phyloP scores from a whole-genome alignment of 2,113 vertebrate genomes.

The Proterorhinus semilunaris region DNA sequence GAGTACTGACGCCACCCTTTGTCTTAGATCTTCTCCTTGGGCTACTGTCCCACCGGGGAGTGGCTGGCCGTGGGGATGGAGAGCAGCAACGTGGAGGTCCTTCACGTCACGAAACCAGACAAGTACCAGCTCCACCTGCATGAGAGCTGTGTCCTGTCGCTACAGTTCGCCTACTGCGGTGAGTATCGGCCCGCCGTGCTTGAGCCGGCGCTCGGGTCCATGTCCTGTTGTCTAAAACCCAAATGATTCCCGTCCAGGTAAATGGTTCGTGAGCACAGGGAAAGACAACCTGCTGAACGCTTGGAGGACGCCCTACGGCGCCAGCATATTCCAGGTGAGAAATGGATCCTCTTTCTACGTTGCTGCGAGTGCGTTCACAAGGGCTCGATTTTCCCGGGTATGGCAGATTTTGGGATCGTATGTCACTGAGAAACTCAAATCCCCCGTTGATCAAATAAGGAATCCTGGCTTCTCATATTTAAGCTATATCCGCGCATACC shows the following conservation, averaged over 20 bases:
- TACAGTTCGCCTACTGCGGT: slow-evolving; percentile 97
- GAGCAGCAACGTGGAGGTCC: slow-evolving; percentile 96
- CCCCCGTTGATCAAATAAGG: too few species aligned
- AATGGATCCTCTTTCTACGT: neutral
- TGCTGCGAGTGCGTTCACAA: too few species aligned
- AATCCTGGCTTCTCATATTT: too few species aligned
- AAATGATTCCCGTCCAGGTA: slow-evolving; percentile 75
- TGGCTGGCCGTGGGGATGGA: slow-evolving; percentile 98
- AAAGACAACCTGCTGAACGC: slow-evolving; percentile 97
- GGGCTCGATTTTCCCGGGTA: too few species aligned
- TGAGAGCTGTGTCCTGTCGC: slow-evolving; percentile 95
- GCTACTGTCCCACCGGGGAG: slow-evolving; percentile 95
- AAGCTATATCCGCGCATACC: too few species aligned
- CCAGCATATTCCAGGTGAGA: slow-evolving; percentile 97
- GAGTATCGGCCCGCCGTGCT: slow-evolving; percentile 40
- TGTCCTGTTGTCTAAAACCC: neutral
- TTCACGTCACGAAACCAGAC: slow-evolving; percentile 95
- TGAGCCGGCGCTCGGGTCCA: too few species aligned
- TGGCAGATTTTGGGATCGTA: too few species aligned
- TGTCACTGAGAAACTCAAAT: too few species aligned
- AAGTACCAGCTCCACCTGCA: slow-evolving; percentile 98
- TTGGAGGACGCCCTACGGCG: slow-evolving; percentile 95
- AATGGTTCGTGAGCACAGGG: slow-evolving; percentile 98
- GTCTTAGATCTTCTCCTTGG: slow-evolving; percentile 91
- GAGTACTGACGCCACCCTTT: slow-evolving; percentile 1